Conservation (phyloP, 2,797 vertebrate species). For the Meriones psammophilus region DNA sequence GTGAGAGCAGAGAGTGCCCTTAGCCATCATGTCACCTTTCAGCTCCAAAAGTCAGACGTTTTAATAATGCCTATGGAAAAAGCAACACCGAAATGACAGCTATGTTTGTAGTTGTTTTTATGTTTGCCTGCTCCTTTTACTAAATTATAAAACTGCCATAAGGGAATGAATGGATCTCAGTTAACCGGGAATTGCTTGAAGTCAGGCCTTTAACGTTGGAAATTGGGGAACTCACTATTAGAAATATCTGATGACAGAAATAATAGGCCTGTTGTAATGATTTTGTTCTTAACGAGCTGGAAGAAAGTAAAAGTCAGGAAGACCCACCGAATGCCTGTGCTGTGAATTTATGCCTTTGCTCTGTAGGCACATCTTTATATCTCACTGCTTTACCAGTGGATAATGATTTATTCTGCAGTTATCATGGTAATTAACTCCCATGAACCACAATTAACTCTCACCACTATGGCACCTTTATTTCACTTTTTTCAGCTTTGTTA, state of each 20-base stretch:
- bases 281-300: not conserved
- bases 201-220: not conserved
- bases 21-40: not conserved
- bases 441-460: slow-evolving; percentile 4
- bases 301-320: not conserved
- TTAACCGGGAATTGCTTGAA: not conserved
- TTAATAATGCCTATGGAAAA: not conserved
- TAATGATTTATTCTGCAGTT: not conserved
- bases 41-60: not conserved
- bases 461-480: not conserved
- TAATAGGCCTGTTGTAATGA: not conserved
- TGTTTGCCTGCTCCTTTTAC: not conserved
- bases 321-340: not conserved
- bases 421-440: not conserved
- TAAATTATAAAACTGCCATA: not conserved
- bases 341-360: not conserved
- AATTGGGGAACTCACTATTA: not conserved
- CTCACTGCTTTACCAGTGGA: not conserved
- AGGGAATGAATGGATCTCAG: not conserved
- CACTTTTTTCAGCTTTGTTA: not conserved
- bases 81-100: not conserved
- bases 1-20: not conserved
- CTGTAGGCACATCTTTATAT: not conserved
- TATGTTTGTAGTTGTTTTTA: slow-evolving; percentile 4
- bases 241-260: not conserved